These are phyloP conservation scores for Aptenodytes forsteri DNA, from an alignment of 2,113 vertebrate genomes.

Conservation along the genomic window DNA sequence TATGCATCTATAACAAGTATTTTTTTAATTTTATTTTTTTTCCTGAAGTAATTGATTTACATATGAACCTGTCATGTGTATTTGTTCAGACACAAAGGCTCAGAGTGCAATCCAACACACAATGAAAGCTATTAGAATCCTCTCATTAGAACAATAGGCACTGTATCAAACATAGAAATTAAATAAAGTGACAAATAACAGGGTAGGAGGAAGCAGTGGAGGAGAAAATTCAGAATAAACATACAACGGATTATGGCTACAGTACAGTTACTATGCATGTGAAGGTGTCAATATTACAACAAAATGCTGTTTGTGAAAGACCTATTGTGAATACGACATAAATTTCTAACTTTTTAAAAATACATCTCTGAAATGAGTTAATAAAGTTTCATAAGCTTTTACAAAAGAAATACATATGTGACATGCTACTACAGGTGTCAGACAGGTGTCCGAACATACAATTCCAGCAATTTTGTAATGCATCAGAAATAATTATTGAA, in stretches of 20 bases:
- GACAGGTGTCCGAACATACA: not conserved
- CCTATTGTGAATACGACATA: not conserved
- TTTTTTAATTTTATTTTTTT: not conserved
- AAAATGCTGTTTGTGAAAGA: not conserved
- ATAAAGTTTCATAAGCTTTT: not conserved
- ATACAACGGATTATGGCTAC: not conserved
- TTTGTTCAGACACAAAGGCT: not conserved
- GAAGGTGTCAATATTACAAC: not conserved
- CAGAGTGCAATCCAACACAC: not conserved
- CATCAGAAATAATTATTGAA: not conserved
- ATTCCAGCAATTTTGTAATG: not conserved
- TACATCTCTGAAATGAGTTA: not conserved
- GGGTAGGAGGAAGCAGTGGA: not conserved
- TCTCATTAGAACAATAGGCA: conserved; percentile 5
- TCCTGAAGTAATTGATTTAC: not conserved
- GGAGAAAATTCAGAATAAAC: conserved; percentile 24
- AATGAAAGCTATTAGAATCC: not conserved
- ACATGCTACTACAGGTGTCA: not conserved
- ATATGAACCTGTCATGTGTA: not conserved
- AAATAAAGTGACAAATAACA: conserved; percentile 45
- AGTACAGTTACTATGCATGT: not conserved
- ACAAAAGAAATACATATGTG: not conserved
- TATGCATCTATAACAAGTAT: not conserved
- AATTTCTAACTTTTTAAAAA: not conserved
- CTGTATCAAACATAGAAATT: conserved; percentile 3